Conservation (phyloP, 2,888 invertebrate genomes). For the Diplolepis rosae region DNA sequence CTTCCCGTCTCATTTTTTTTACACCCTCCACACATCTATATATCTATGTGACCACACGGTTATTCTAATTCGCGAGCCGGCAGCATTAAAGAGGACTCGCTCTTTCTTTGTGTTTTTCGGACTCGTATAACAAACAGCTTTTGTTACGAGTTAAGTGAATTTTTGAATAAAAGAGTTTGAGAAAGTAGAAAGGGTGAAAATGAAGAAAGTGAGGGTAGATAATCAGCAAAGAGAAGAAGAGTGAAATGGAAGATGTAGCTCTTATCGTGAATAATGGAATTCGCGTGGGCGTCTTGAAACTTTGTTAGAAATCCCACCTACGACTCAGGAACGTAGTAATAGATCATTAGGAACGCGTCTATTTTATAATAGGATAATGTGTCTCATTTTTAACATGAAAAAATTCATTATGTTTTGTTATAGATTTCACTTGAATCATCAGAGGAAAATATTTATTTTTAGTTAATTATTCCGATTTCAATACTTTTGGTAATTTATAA, state of each 20-base stretch:
- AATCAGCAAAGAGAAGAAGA: background rate
- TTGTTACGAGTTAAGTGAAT: background rate
- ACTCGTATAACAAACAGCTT: background rate
- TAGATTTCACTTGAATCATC: no score
- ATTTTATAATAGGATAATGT: background rate
- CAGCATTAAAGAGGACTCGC: background rate
- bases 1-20: conserved; percentile 48
- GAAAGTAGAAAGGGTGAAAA: background rate
- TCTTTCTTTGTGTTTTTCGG: background rate
- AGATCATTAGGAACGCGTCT: background rate
- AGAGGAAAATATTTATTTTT: no score
- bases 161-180: background rate
- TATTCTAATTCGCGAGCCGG: conserved; percentile 19
- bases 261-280: conserved; percentile 53
- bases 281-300: conserved; percentile 56
- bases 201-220: no score
- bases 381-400: no score
- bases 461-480: no score
- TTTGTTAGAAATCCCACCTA: conserved; percentile 51
- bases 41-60: conserved; percentile 44
- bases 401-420: no score
- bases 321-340: conserved; percentile 32
- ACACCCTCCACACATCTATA: conserved; percentile 32
- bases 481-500: no score
- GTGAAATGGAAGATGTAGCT: conserved; percentile 36